Percentiles rank a stretch among this genome's conserved stretches.
Evolutionary conservation across 2,888 invertebrate species (phyloP).

Genomic region (Meteorus colon): DNA sequence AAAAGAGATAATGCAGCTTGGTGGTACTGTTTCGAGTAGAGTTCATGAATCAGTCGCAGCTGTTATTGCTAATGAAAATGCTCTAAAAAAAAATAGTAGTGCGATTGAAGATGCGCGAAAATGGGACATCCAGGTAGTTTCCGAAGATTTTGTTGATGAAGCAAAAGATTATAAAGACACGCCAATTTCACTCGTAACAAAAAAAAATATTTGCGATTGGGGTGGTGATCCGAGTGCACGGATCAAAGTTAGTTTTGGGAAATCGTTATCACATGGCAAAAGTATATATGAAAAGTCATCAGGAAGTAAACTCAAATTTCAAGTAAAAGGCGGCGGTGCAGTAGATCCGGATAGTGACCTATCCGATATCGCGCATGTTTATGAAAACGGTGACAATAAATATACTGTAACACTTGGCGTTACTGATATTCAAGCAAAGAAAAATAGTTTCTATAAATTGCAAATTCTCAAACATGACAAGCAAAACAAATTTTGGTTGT

Average conservation of each 20-base stretch:
- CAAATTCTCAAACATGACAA: constrained; percentile 89
- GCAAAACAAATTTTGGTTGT: constrained; percentile 82
- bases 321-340: constrained; percentile 86
- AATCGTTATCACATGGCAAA: constrained; percentile 77
- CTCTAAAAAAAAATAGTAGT: constrained; percentile 80
- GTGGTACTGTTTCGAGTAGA: constrained; percentile 83
- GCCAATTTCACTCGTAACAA: constrained; percentile 80
- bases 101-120: constrained; percentile 81
- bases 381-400: constrained; percentile 77
- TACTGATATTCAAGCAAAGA: constrained; percentile 89
- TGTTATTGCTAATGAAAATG: constrained; percentile 82
- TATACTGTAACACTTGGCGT: constrained; percentile 88
- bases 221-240: constrained; percentile 81
- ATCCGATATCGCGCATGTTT: constrained; percentile 87
- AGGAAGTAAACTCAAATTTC: constrained; percentile 80
- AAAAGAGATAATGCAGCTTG: constrained; percentile 81
- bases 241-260: constrained; percentile 76
- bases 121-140: constrained; percentile 86
- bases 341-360: constrained; percentile 94
- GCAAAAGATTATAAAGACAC: constrained; percentile 78
- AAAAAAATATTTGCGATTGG: constrained; percentile 87
- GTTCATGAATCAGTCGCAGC: constrained; percentile 81
- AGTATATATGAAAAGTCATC: constrained; percentile 77
- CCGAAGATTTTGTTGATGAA: constrained; percentile 83
- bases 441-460: constrained; percentile 96